Evolutionary conservation across 2,888 invertebrate species (phyloP).

Genomic region (Noctua comes): DNA sequence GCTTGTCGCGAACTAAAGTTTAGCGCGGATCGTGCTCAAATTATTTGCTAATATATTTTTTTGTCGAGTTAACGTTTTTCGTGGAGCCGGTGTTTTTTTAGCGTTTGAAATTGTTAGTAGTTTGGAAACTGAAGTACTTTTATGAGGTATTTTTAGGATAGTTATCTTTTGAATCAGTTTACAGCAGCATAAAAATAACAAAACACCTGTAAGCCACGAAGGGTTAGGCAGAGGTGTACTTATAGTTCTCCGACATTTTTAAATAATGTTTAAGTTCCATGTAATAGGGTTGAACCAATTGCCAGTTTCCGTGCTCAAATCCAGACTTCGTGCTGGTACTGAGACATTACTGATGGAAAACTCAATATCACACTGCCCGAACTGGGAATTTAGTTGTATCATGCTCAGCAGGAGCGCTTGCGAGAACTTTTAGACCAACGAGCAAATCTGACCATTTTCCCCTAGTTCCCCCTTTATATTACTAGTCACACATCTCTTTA

Average conservation of each 20-base stretch:
- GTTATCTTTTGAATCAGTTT: neutral
- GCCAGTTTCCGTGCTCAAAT: neutral
- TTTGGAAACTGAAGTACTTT: neutral
- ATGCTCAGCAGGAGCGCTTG: neutral
- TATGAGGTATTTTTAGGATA: slow-evolving; percentile 1
- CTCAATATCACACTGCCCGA: neutral
- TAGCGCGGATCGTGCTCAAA: slow-evolving; percentile 66
- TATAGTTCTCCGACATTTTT: neutral
- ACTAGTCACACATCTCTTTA: neutral
- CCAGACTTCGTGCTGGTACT: neutral
- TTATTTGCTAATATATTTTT: slow-evolving; percentile 38
- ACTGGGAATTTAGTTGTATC: neutral
- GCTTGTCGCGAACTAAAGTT: slow-evolving; percentile 64
- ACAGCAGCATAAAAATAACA: neutral
- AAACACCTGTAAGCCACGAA: neutral
- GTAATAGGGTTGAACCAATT: neutral
- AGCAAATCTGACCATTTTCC: neutral
- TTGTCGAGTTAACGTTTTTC: slow-evolving; percentile 20
- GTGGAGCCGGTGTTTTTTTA: neutral
- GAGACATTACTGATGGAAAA: neutral
- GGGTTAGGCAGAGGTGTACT: neutral
- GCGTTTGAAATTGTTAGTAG: neutral
- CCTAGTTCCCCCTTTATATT: too few species aligned
- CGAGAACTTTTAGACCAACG: neutral
- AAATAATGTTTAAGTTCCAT: neutral